Percentiles rank a stretch among this genome's conserved stretches.
Evolutionary conservation across 2,888 invertebrate species (phyloP).

Genomic region (Tipula vernalis): DNA sequence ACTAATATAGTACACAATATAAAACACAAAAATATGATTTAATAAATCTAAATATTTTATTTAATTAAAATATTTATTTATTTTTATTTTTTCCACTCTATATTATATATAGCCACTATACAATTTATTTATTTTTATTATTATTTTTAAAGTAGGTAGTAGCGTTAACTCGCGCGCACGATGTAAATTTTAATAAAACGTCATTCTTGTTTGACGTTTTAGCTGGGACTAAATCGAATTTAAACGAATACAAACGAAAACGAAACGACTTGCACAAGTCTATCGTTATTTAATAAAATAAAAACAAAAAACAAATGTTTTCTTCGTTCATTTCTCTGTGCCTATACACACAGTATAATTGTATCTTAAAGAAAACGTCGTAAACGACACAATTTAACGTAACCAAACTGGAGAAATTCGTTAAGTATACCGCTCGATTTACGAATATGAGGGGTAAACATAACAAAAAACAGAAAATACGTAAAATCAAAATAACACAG

Average conservation of each 20-base stretch:
- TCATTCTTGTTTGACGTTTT: conserved; percentile 5
- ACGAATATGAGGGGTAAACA: not conserved
- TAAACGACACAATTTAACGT: not conserved
- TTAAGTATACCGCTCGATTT: not conserved
- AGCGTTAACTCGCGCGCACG: conserved; percentile 10
- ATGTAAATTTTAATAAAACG: conserved; percentile 6
- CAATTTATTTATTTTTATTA: not conserved
- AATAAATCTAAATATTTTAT: not conserved
- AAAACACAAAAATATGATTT: not conserved
- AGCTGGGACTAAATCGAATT: conserved; percentile 12
- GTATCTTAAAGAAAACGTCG: not conserved
- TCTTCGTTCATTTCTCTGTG: not conserved
- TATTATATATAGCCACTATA: not conserved
- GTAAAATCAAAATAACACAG: not conserved
- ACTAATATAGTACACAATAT: not conserved
- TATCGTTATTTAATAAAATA: not conserved
- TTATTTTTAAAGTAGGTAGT: not conserved
- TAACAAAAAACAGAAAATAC: not conserved
- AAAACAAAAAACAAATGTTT: not conserved
- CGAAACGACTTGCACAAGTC: not conserved
- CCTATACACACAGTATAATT: not conserved
- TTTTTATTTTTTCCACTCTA: not conserved
- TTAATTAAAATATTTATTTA: not conserved
- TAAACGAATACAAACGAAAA: conserved; percentile 8
- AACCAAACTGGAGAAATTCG: not conserved